Evolutionary conservation across 1,140 invertebrate genomes (phyloP), one percentile per base, ranked within the genome.

Genomic region (Nebria ingens): DNA sequence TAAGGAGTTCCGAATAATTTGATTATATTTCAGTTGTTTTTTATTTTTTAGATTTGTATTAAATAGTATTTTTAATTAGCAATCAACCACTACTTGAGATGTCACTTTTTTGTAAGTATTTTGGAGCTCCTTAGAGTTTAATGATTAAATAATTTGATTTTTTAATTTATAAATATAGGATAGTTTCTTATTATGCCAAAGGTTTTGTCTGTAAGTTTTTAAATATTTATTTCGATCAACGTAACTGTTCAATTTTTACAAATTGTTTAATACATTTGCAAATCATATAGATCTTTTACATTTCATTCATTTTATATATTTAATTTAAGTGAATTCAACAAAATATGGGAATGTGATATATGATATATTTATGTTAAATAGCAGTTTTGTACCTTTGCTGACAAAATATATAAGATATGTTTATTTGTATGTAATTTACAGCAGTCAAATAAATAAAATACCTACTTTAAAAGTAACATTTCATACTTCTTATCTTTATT

Each of bases 311-410:
- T 45, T 45, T 45, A 3, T 45, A 45, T 45, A 45, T 11, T 45
- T 6, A 29, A 29, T 9, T 17, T 45, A 45, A 45, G 40, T 45
- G 17, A 11, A 45, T 45, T 11, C 25, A 45, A 45, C 40, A 45
- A 45, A 45, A 45, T 45, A 45, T 45, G 9, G 40, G 40, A 45
- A 45, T 45, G 40, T 45, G 40, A 45, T 45, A 45, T 45, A 29
- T 29, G n/a, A 29, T 29, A 45, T 45, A 45, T 45, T 45, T 45
- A 45, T 17, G 40, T 45, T 45, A 17, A 12, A 45, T 6, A 45
- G 40, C 40, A 45, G 15, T 45, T 45, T 45, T 45, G 40, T 45
- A 45, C 40, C 9, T 45, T 45, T 45, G 40, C 40, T 45, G 40
- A 17, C 9, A 17, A 17, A 12, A 45, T 45, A 17, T 45, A 45